A percentile compares a stretch with the other conserved stretches of the same genome.
These are phyloP conservation scores for Rhopilema esculentum DNA, from an alignment of 30 jellyfish, hydroid and myxozoan genomes.

Conservation along the genomic window DNA sequence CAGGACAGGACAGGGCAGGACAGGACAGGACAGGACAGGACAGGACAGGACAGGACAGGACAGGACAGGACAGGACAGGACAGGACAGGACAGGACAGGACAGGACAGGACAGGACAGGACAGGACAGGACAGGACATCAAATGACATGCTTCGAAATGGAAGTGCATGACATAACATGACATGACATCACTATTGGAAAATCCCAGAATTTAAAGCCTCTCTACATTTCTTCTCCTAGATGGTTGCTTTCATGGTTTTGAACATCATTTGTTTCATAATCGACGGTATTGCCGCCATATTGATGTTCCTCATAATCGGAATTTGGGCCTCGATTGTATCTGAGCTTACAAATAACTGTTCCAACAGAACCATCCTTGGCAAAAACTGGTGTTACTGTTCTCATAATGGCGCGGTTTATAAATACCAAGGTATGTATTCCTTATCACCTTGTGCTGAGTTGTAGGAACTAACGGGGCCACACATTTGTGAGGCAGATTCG, in stretches of 20 bases:
- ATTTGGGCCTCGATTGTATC: conserved; percentile 67
- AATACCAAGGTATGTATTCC: not conserved
- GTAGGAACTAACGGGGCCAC: too few species aligned
- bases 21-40: too few species aligned
- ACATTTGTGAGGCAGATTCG: not conserved
- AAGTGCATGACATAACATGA: too few species aligned
- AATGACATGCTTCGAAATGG: too few species aligned
- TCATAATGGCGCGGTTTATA: not conserved
- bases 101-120: too few species aligned
- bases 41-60: too few species aligned
- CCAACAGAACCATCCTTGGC: not conserved
- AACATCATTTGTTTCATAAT: conserved; percentile 80
- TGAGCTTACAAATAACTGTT: conserved; percentile 23
- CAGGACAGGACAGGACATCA: too few species aligned
- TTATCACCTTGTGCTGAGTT: not conserved
- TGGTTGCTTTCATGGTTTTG: conserved; percentile 90
- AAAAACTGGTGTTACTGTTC: not conserved
- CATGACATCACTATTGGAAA: too few species aligned
- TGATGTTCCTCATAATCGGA: conserved; percentile 67
- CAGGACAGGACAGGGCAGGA: too few species aligned
- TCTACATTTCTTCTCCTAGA: conserved; percentile 35
- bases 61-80: too few species aligned
- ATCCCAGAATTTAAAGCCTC: too few species aligned
- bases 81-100: too few species aligned
- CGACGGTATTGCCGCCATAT: conserved; percentile 71